A percentile compares a stretch with the other conserved stretches of the same genome.
phyloP scores from a whole-genome alignment of 2,797 vertebrate species.

The Pantherophis alleghaniensis region DNA sequence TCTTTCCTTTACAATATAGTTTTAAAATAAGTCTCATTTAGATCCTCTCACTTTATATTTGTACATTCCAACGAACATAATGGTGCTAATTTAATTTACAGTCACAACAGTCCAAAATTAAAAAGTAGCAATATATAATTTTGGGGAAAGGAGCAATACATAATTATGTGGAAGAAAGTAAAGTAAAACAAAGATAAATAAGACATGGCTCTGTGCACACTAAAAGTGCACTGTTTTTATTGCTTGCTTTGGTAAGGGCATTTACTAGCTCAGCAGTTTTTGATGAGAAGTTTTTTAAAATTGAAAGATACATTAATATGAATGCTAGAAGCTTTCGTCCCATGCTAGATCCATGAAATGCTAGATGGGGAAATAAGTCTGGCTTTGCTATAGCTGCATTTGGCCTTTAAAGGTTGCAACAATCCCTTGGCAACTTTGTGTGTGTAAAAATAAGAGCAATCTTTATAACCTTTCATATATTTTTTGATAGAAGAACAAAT shows the following conservation, averaged over 20 bases:
- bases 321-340: neutral
- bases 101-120: neutral
- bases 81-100: neutral
- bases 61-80: neutral
- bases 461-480: neutral
- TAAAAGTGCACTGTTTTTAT: neutral
- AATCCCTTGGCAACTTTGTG: neutral
- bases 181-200: neutral
- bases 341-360: neutral
- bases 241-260: neutral
- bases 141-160: conserved; percentile 18
- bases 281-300: neutral
- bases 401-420: neutral
- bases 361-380: neutral
- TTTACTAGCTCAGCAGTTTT: neutral
- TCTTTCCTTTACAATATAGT: neutral
- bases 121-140: neutral
- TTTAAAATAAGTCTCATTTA: neutral
- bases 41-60: neutral
- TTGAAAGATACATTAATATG: neutral
- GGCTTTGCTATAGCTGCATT: neutral
- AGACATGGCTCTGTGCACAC: neutral
- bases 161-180: neutral
- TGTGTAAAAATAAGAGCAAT: neutral
- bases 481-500: neutral